phyloP scores from a whole-genome alignment of 2,888 invertebrate genomes.

The Anthrax anthrax region DNA sequence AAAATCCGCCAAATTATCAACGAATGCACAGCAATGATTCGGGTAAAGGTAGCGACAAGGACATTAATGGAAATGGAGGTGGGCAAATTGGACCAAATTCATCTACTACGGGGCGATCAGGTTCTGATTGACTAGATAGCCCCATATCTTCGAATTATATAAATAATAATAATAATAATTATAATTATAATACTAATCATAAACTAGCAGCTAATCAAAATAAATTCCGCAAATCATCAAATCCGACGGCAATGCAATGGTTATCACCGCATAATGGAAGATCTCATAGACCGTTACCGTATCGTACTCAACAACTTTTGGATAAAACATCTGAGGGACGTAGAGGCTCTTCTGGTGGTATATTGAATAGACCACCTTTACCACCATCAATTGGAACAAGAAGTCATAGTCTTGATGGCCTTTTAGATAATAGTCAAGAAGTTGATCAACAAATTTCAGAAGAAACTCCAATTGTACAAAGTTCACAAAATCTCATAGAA shows the following conservation, averaged over 20 bases:
- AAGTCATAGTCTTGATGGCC: constrained; percentile 47
- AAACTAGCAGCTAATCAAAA: constrained; percentile 35
- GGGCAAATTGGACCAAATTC: constrained; percentile 37
- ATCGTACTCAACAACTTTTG: constrained; percentile 26
- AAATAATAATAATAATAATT: constrained; percentile 7
- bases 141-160: constrained; percentile 33
- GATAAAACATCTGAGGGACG: constrained; percentile 16
- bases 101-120: constrained; percentile 33
- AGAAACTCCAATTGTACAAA: constrained; percentile 3
- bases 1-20: constrained; percentile 57
- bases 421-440: constrained; percentile 34
- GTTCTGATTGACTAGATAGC: constrained; percentile 70
- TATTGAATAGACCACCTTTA: constrained; percentile 28
- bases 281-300: constrained; percentile 27
- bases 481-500: not conserved
- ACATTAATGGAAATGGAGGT: constrained; percentile 37
- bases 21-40: constrained; percentile 80
- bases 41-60: constrained; percentile 56
- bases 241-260: constrained; percentile 44
- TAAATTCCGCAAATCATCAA: constrained; percentile 52
- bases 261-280: constrained; percentile 21
- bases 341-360: constrained; percentile 28
- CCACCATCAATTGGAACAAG: constrained; percentile 32
- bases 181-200: constrained; percentile 25
- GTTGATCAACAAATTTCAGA: constrained; percentile 7